phyloP scores from a whole-genome alignment of 2,113 vertebrate genomes.

The Peromyscus maniculatus region DNA sequence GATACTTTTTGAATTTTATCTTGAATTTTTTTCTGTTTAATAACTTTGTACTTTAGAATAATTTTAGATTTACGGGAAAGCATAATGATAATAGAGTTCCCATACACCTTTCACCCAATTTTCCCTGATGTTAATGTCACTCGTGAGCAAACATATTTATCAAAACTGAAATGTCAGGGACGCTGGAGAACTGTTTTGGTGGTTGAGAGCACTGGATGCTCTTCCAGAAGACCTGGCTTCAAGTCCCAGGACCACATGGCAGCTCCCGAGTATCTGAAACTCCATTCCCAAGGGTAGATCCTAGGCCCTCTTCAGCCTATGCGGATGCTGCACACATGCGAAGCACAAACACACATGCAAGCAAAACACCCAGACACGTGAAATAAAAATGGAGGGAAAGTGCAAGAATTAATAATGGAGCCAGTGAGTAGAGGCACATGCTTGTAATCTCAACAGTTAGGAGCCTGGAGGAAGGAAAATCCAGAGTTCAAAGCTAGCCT shows the following conservation, averaged over 20 bases:
- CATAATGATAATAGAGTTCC: background rate
- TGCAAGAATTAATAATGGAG: background rate
- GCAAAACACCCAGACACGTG: background rate
- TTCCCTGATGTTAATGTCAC: background rate
- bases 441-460: background rate
- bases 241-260: background rate
- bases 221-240: background rate
- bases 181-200: background rate
- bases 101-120: background rate
- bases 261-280: background rate
- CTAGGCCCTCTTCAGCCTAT: background rate
- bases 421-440: rapidly evolving
- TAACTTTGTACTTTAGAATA: constrained; percentile 29
- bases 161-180: background rate
- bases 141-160: background rate
- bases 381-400: background rate
- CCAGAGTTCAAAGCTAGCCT: background rate
- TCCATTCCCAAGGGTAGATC: background rate
- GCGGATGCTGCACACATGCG: background rate
- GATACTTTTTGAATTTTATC: background rate
- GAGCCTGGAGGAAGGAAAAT: background rate
- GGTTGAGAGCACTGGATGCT: background rate
- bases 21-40: constrained; percentile 25
- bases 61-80: constrained; percentile 25
- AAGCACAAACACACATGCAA: background rate